Percentiles rank a stretch among this genome's conserved stretches.
Conservation (phyloP, 2,113 vertebrate genomes). For the Upupa epops region DNA sequence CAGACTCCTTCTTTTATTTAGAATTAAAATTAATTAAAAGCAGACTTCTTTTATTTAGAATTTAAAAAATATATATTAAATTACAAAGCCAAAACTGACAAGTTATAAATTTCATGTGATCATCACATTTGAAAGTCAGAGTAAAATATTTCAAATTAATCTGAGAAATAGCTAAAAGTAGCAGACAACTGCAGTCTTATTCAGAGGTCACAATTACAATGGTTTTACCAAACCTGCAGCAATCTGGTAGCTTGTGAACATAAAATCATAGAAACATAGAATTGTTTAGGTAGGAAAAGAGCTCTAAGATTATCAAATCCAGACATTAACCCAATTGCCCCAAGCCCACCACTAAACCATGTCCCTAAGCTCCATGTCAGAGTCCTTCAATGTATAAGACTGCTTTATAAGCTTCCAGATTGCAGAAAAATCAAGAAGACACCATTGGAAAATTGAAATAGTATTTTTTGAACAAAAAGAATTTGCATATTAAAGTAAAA, state of each 20-base stretch:
- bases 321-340: too few relatives aligned
- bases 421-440: neutral
- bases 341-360: too few relatives aligned
- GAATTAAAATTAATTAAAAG: too few relatives aligned
- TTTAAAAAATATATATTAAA: neutral
- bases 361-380: too few relatives aligned
- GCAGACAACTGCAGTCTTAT: neutral
- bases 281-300: too few relatives aligned
- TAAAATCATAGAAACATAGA: too few relatives aligned
- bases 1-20: neutral
- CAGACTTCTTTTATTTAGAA: neutral
- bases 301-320: too few relatives aligned
- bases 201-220: neutral
- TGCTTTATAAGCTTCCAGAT: accelerated
- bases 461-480: neutral
- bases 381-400: neutral
- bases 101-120: neutral
- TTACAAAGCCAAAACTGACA: neutral
- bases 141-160: neutral
- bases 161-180: neutral
- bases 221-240: neutral
- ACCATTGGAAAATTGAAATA: neutral
- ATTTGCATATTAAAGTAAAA: neutral
- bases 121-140: neutral
- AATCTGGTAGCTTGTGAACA: neutral